Conservation (phyloP, 2,113 vertebrate genomes). For the Phrynosoma blainvillii region DNA sequence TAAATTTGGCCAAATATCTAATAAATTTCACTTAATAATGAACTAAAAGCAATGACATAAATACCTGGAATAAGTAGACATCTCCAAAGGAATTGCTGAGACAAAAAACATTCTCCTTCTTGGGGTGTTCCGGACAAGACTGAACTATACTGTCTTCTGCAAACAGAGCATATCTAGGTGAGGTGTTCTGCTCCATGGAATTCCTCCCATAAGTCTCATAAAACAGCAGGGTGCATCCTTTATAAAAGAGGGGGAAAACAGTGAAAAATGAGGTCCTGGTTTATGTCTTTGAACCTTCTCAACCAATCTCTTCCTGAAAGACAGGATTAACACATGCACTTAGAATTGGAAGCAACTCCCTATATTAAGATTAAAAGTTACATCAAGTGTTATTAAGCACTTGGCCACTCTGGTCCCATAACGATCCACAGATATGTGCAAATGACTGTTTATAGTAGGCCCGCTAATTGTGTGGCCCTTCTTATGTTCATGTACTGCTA, state of each 20-base stretch:
- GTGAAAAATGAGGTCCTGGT: not conserved
- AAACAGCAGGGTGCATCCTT: constrained; percentile 94
- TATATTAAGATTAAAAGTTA: not conserved
- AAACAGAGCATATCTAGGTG: constrained; percentile 88
- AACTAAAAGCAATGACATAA: not conserved
- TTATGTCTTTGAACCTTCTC: not conserved
- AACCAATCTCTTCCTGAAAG: constrained; percentile 3
- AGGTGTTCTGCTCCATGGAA: constrained; percentile 83
- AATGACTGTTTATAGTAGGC: not conserved
- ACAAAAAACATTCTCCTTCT: constrained; percentile 97
- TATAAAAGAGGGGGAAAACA: constrained; percentile 16
- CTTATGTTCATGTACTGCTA: too few species aligned
- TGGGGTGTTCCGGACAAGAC: constrained; percentile 94
- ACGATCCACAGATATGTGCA: not conserved
- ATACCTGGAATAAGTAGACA: constrained; percentile 96
- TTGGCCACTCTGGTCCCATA: not conserved
- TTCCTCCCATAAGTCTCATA: constrained; percentile 92
- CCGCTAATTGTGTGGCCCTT: too few species aligned
- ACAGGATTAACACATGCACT: constrained; percentile 9
- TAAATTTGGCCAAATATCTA: not conserved
- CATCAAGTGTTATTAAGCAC: not conserved
- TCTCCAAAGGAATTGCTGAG: constrained; percentile 96
- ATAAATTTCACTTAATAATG: not conserved
- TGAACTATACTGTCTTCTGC: constrained; percentile 95
- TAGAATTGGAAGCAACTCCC: not conserved